phyloP scores from a whole-genome alignment of 2,797 vertebrate species.

The Alauda arvensis region DNA sequence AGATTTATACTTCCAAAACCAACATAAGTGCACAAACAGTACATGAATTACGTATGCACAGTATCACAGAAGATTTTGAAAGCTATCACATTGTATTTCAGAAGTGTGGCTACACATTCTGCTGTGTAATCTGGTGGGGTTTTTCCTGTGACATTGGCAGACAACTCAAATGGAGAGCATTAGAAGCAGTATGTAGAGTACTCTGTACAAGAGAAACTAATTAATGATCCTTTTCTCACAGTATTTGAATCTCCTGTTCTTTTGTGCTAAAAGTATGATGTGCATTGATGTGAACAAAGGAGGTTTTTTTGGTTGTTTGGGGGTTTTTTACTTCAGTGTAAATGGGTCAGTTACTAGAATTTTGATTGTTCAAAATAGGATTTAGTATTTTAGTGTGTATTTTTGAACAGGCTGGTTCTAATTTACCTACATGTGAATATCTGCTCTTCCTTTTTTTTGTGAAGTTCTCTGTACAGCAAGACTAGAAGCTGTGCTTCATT shows the following conservation, averaged over 20 bases:
- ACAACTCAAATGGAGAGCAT: background rate
- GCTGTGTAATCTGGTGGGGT: background rate
- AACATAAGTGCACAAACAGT: background rate
- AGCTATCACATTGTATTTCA: background rate
- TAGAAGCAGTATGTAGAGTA: background rate
- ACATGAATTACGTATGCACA: background rate
- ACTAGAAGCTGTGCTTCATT: background rate
- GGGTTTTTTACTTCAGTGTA: background rate
- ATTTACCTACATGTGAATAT: background rate
- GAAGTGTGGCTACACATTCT: background rate
- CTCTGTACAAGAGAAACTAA: background rate
- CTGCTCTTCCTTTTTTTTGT: background rate
- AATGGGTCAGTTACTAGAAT: background rate
- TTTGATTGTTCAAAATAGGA: background rate
- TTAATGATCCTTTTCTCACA: background rate
- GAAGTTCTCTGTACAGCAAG: background rate
- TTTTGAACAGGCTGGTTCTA: background rate
- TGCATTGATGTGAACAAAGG: background rate
- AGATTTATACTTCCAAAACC: background rate
- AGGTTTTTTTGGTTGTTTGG: background rate
- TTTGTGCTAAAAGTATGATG: background rate
- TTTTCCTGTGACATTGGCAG: background rate
- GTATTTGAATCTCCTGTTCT: background rate
- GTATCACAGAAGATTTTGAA: background rate
- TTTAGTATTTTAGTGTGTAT: background rate